Percentiles rank a stretch among this genome's conserved stretches.
Conservation (phyloP, 2,888 invertebrate species). For the Trimorus sp. region DNA sequence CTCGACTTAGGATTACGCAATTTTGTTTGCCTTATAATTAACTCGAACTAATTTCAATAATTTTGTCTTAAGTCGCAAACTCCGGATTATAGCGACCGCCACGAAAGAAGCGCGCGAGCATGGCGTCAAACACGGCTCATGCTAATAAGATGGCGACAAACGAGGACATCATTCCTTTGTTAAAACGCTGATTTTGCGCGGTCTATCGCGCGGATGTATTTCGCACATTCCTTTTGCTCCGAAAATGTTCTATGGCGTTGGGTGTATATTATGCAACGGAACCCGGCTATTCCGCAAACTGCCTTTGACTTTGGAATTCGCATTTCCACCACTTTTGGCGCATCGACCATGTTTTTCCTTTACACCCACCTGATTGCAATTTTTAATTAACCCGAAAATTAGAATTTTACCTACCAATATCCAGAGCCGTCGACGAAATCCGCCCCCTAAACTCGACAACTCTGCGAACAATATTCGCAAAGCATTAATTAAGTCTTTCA, state of each 20-base stretch:
- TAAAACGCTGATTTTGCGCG: constrained; percentile 42
- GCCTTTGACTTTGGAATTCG: not conserved
- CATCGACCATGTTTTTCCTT: no score
- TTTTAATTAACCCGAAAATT: no score
- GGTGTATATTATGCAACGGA: constrained; percentile 25
- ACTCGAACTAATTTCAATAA: constrained; percentile 29
- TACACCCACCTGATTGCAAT: no score
- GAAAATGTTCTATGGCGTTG: constrained; percentile 35
- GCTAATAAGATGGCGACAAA: constrained; percentile 40
- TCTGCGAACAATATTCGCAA: no score
- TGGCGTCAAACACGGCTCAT: constrained; percentile 29
- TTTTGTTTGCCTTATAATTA: constrained; percentile 33
- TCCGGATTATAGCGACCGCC: constrained; percentile 17
- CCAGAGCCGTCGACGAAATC: no score
- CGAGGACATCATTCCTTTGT: constrained; percentile 36
- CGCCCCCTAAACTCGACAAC: no score
- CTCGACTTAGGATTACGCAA: constrained; percentile 7
- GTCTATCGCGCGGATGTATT: constrained; percentile 28
- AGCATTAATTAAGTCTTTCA: no score
- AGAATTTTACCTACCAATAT: no score
- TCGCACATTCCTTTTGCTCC: constrained; percentile 27
- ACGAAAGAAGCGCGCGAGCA: constrained; percentile 11
- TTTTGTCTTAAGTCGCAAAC: constrained; percentile 22
- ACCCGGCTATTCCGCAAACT: not conserved
- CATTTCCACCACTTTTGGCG: no score